These are phyloP conservation scores for Takifugu ocellatus DNA, from an alignment of 2,797 vertebrate species.

Conservation along the genomic window DNA sequence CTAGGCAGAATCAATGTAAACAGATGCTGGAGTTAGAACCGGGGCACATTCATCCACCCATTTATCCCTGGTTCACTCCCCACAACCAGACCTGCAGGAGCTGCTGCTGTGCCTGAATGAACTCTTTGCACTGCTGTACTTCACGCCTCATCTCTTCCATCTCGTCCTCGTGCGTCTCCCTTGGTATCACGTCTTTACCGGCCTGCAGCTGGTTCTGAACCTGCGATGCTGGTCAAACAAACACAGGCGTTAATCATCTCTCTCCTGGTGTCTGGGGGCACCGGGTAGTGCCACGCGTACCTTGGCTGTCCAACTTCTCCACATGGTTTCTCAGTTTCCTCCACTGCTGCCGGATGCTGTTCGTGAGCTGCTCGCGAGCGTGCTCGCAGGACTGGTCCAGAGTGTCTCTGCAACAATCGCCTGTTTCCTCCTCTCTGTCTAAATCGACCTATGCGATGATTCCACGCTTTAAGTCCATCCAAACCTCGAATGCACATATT, in stretches of 20 bases:
- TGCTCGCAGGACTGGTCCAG: slow-evolving; percentile 92
- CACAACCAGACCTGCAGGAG: slow-evolving; percentile 84
- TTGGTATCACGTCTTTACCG: slow-evolving; percentile 81
- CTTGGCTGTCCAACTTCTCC: slow-evolving; percentile 91
- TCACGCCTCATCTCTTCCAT: slow-evolving; percentile 85
- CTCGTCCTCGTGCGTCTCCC: slow-evolving; percentile 86
- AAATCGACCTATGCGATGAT: slow-evolving; percentile 73
- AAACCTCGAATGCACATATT: not conserved
- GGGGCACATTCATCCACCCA: not conserved
- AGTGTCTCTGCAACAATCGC: slow-evolving; percentile 82
- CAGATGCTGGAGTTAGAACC: not conserved
- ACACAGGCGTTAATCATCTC: not conserved
- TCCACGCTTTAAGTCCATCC: too few species aligned
- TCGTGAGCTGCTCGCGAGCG: slow-evolving; percentile 90
- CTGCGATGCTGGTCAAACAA: slow-evolving; percentile 75
- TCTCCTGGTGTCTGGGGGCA: too few species aligned
- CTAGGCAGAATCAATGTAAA: slow-evolving; percentile 57
- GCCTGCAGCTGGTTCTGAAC: slow-evolving; percentile 73
- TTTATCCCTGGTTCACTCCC: not conserved
- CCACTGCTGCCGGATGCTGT: slow-evolving; percentile 97
- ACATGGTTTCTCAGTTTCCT: slow-evolving; percentile 91
- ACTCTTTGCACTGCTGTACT: slow-evolving; percentile 93
- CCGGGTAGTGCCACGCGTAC: slow-evolving; percentile 54
- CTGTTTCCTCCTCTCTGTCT: slow-evolving; percentile 82
- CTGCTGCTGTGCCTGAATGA: slow-evolving; percentile 92